These are phyloP conservation scores for Eupithecia centaureata DNA, from an alignment of 2,888 invertebrate species.

Conservation along the genomic window DNA sequence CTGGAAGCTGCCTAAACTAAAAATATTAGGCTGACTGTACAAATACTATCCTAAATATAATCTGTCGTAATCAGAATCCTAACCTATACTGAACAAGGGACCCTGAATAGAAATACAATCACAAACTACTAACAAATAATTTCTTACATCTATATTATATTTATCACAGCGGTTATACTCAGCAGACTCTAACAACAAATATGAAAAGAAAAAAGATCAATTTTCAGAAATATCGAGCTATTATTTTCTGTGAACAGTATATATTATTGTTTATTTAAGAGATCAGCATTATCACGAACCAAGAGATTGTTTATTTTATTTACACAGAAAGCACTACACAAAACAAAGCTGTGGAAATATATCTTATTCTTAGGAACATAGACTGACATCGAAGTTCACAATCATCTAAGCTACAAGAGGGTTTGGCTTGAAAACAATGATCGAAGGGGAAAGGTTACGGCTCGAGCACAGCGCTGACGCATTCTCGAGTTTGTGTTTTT, in stretches of 20 bases:
- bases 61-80: too few relatives aligned
- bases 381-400: not conserved
- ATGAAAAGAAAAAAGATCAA: not conserved
- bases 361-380: too few relatives aligned
- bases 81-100: too few relatives aligned
- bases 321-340: not conserved
- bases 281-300: conserved; percentile 3
- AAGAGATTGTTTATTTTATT: not conserved
- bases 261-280: not conserved
- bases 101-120: conserved; percentile 17
- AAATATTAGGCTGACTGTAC: too few relatives aligned
- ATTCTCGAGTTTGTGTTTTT: too few relatives aligned
- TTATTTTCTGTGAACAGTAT: too few relatives aligned
- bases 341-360: too few relatives aligned
- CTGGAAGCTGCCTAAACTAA: too few relatives aligned
- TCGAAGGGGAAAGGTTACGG: too few relatives aligned
- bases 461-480: too few relatives aligned
- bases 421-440: too few relatives aligned
- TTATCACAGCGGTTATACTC: conserved; percentile 35
- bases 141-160: conserved; percentile 30
- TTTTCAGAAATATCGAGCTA: not conserved
- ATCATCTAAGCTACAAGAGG: not conserved
- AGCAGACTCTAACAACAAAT: conserved; percentile 16
- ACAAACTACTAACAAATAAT: conserved; percentile 25
- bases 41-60: too few relatives aligned